Base-by-base conservation (phyloP, 2,113 vertebrate species). In the Echinops telfairi region DNA sequence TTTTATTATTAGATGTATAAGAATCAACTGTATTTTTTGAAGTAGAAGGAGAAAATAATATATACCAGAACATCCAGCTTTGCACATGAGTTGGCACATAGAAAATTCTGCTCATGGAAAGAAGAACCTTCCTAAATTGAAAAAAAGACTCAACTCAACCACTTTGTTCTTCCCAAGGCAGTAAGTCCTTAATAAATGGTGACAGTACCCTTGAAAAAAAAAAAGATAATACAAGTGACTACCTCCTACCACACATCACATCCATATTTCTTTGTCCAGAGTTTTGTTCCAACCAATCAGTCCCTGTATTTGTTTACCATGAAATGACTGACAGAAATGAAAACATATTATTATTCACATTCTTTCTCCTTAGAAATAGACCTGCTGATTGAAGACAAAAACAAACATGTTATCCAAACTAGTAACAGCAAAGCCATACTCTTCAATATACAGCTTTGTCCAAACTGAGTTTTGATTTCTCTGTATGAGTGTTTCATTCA, bases 11-110 rank as follows among this genome's bases (percentile, higher is more conserved):
- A 36, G 1, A 2, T 58, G 10, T 47, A 75, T 58, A 36, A 43
- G 19, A 78, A 60, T 36, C n/a, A 90, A 70, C 12, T 71, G 0
- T 20, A 43, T 60, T 60, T 90, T 40, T 92, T 90, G 22, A 95
- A 75, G 25, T 3, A 47, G 36, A 36, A n/a, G 29, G 16, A 8
- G 20, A 14, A 58, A 71, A 68, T 2, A 75, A 22, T 27, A 22
- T n/a, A 31, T 17, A 43, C 29, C 60, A 80, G 33, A 31, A 60
- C 9, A 80, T n/a, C 11, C 16, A 80, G 47, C 40, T 92, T 84
- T 58, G 17, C 62, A 66, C 12, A 11, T 33, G 22, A 93, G 11
- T 75, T 75, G 40, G 8, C 57, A 77, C 40, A 38, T 17, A 79
- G 31, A 90, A 75, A 83, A 86, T 29, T 17, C 79, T 91, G 16